phyloP scores from a whole-genome alignment of 30 jellyfish, hydroid and myxozoan genomes.

The Morbakka virulenta region DNA sequence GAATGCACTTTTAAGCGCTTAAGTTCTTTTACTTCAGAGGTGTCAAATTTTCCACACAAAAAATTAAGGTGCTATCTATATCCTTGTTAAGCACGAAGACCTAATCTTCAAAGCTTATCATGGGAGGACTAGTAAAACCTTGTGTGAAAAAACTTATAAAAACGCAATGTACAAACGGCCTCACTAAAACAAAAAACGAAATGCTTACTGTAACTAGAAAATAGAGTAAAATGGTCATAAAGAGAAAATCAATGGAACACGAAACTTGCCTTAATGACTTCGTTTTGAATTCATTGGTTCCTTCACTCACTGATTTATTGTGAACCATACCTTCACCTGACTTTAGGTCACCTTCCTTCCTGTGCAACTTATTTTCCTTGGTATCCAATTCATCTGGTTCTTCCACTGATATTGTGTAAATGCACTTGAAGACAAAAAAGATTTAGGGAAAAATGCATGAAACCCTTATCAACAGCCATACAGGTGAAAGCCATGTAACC shows the following conservation, averaged over 20 bases:
- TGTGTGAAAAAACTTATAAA: no score
- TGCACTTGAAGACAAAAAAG: slow-evolving; percentile 59
- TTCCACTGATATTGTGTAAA: slow-evolving; percentile 78
- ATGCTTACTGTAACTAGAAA: no score
- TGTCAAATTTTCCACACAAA: no score
- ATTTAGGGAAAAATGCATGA: neutral
- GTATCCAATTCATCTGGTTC: slow-evolving; percentile 41
- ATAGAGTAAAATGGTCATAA: no score
- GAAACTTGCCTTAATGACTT: slow-evolving; percentile 34
- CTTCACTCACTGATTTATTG: slow-evolving; percentile 2
- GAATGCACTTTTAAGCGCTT: no score
- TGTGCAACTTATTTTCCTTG: neutral
- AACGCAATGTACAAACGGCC: no score
- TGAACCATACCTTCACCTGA: neutral
- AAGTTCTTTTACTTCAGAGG: no score
- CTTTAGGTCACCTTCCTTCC: neutral
- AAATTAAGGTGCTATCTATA: no score
- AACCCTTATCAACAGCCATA: neutral
- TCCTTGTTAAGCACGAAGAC: no score
- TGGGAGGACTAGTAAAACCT: no score
- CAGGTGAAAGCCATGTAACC: neutral
- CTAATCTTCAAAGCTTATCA: no score
- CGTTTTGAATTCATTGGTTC: slow-evolving; percentile 17
- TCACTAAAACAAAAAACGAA: no score
- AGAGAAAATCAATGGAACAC: neutral